Evolutionary conservation across 1,140 invertebrate genomes (phyloP), one percentile per base, ranked within the genome.

Genomic region (Orchesella cincta): DNA sequence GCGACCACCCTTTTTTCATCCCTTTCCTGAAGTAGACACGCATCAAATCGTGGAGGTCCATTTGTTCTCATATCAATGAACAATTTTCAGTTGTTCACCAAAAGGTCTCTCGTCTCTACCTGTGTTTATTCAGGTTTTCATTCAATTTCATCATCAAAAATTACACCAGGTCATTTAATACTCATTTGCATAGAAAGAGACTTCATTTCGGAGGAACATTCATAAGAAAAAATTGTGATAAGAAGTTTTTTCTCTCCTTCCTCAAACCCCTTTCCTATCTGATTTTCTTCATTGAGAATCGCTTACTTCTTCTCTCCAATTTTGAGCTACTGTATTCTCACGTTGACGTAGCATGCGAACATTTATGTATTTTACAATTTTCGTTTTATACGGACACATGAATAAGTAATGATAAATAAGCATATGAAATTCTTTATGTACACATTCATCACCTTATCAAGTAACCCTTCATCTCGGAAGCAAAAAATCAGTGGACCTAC

Each of bases 81-180:
- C 52, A 57, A 12, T 57, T 23, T 12, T 3, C 52, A 57, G 18
- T 57, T 57, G 52, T 57, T 57, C 52, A 57, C 52, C 18, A 18
- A 57, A 57, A 57, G 14, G 52, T 18, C 5, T 23, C 12, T 57
- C 23, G 14, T 12, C 52, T 14, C 23, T 12, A 3, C 23, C 5
- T 57, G 8, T 57, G 23, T 57, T 57, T 57, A 23, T 57, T 57
- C 52, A 57, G 52, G 52, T 57, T 57, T 57, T 23, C 52, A 57
- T 57, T 57, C 52, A 12, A 57, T 57, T 57, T 57, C 52, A 57
- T 57, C 52, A 57, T 57, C 39, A 20, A 57, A 18, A 23, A 57
- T 57, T 18, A 57, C 23, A 57, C 12, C 23, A 26, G 52, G 52
- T 57, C 52, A 57, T 57, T 57, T 57, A 57, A 57, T 57, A n/a